Percentiles rank a stretch among this genome's conserved stretches.
phyloP scores from a whole-genome alignment of 2,797 vertebrate species.

The Lutjanus argentimaculatus region DNA sequence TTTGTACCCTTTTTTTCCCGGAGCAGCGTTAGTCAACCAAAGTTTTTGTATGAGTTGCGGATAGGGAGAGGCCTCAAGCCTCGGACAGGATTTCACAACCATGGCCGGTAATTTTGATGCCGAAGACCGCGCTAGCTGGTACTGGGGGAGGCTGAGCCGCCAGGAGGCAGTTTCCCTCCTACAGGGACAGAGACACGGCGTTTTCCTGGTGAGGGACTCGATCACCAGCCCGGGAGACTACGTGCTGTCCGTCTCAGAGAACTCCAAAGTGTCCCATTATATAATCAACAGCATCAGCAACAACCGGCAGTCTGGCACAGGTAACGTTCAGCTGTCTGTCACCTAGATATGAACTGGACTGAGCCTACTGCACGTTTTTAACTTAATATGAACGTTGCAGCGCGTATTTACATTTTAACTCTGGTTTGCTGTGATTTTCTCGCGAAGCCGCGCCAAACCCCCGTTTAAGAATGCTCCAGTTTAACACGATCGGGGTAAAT shows the following conservation, averaged over 20 bases:
- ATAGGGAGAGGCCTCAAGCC: constrained; percentile 80
- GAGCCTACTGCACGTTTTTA: not conserved
- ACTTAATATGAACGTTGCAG: not conserved
- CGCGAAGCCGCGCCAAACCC: constrained; percentile 4
- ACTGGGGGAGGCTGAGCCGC: constrained; percentile 91
- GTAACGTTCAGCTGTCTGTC: constrained; percentile 64
- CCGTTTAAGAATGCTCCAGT: accelerated
- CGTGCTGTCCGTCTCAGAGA: constrained; percentile 95
- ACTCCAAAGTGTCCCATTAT: constrained; percentile 95
- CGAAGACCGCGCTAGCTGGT: constrained; percentile 93
- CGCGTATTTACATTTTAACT: not conserved
- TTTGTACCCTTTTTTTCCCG: constrained; percentile 20
- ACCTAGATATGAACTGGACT: too few species aligned
- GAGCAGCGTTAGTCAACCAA: constrained; percentile 61
- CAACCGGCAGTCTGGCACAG: constrained; percentile 84
- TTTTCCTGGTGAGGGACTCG: constrained; percentile 94
- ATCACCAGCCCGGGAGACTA: constrained; percentile 93
- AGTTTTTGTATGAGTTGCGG: constrained; percentile 85
- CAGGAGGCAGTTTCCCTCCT: constrained; percentile 90
- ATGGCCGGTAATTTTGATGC: constrained; percentile 96
- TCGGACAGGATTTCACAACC: constrained; percentile 73
- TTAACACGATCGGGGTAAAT: accelerated
- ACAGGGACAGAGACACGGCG: constrained; percentile 94
- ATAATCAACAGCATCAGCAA: constrained; percentile 94
- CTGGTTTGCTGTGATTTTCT: constrained; percentile 8